Conservation (phyloP, 2,888 invertebrate species). For the Aethes cnicana region DNA sequence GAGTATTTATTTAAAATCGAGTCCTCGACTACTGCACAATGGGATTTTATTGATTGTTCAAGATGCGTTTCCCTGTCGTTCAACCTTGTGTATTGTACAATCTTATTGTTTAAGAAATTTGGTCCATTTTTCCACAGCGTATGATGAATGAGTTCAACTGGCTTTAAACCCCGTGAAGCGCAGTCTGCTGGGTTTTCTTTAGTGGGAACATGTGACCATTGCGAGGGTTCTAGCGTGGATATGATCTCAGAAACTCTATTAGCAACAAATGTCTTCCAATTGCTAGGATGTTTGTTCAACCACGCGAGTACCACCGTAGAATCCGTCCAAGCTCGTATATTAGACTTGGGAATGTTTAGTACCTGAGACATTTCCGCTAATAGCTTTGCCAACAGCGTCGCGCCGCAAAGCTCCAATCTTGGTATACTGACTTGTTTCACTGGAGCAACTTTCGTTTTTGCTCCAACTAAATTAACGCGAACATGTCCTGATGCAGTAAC, state of each 20-base stretch:
- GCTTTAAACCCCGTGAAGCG: too few species aligned
- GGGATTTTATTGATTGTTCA: not conserved
- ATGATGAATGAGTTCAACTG: not conserved
- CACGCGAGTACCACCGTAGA: constrained; percentile 35
- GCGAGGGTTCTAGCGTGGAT: too few species aligned
- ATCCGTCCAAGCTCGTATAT: constrained; percentile 33
- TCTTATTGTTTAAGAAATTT: not conserved
- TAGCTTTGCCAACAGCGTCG: constrained; percentile 17
- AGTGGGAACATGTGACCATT: not conserved
- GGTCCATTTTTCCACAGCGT: not conserved
- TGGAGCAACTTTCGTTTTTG: constrained; percentile 27
- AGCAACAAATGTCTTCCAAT: constrained; percentile 18
- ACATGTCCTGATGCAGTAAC: not conserved
- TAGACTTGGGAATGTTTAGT: constrained; percentile 9
- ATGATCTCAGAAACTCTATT: not conserved
- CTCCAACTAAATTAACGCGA: constrained; percentile 25
- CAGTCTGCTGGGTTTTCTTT: too few species aligned
- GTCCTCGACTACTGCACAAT: not conserved
- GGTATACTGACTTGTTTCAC: not conserved
- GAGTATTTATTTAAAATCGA: constrained; percentile 57
- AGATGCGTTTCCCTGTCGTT: not conserved
- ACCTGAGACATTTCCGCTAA: constrained; percentile 21
- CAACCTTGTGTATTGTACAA: not conserved
- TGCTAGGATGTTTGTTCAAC: constrained; percentile 33
- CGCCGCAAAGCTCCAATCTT: constrained; percentile 9